Percentiles rank a stretch among this genome's conserved stretches.
These are phyloP conservation scores for Acronicta psi DNA, from an alignment of 2,888 invertebrate species.

Conservation along the genomic window DNA sequence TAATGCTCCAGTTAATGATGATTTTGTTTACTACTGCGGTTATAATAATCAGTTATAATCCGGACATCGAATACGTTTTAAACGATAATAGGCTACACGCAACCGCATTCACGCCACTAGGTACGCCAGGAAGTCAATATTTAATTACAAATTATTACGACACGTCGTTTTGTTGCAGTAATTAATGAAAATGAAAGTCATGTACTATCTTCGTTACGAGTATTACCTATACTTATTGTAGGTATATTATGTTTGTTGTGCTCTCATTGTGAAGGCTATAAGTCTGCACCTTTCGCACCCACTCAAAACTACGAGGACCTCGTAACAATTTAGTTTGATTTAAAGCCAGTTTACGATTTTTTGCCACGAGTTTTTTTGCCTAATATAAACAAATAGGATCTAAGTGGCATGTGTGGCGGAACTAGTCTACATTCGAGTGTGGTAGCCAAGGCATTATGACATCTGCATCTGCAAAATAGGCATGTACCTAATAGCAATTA, in stretches of 20 bases:
- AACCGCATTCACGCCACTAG: conserved; percentile 43
- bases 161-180: conserved; percentile 17
- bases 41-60: conserved; percentile 17
- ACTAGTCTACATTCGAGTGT: too few species aligned
- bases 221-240: too few species aligned
- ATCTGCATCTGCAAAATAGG: not conserved
- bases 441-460: too few species aligned
- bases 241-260: not conserved
- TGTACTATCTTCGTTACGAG: not conserved
- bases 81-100: conserved; percentile 39
- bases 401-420: too few species aligned
- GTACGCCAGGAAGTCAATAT: conserved; percentile 41
- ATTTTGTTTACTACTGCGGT: conserved; percentile 19
- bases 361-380: too few species aligned
- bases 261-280: too few species aligned
- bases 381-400: too few species aligned
- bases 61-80: conserved; percentile 28
- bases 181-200: conserved; percentile 36
- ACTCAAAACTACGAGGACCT: too few species aligned
- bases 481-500: not conserved
- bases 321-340: too few species aligned
- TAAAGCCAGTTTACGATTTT: too few species aligned
- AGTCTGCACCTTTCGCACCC: too few species aligned
- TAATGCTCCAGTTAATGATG: too few species aligned
- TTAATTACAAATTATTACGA: conserved; percentile 35